phyloP scores from a whole-genome alignment of 2,888 invertebrate species.

The Macropis europaea region DNA sequence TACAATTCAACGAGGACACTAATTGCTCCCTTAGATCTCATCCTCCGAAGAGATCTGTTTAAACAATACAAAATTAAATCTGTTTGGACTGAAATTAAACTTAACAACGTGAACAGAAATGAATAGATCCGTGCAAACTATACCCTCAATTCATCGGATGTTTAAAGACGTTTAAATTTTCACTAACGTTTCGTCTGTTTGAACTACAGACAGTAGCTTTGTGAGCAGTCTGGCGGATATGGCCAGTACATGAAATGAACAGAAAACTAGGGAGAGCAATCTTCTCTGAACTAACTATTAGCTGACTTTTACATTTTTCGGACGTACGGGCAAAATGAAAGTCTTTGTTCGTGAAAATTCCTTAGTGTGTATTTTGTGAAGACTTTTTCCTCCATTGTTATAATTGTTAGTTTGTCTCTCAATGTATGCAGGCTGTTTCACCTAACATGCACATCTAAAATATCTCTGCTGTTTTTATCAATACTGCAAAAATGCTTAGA shows the following conservation, averaged over 20 bases:
- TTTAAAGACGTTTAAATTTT: slow-evolving; percentile 17
- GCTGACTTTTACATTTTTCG: too few species aligned
- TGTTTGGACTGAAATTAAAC: not conserved
- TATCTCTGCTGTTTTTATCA: too few species aligned
- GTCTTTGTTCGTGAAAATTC: too few species aligned
- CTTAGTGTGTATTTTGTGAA: too few species aligned
- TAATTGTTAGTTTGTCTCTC: too few species aligned
- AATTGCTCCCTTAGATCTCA: slow-evolving; percentile 4
- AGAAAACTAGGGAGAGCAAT: slow-evolving; percentile 1
- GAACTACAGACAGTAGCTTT: not conserved
- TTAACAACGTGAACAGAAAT: not conserved
- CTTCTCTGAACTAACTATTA: too few species aligned
- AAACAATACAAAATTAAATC: slow-evolving; percentile 1
- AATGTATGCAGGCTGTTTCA: too few species aligned
- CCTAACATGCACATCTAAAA: too few species aligned
- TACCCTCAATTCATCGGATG: not conserved
- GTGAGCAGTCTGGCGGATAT: not conserved
- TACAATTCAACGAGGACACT: slow-evolving; percentile 6
- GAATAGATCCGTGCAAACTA: not conserved
- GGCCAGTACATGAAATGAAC: not conserved
- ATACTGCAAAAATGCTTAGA: too few species aligned
- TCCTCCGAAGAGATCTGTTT: not conserved
- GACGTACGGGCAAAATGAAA: too few species aligned
- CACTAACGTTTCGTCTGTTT: not conserved
- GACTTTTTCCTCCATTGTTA: too few species aligned